Evolutionary conservation across 2,888 invertebrate species (phyloP).

Genomic region (Cosmia trapezina): DNA sequence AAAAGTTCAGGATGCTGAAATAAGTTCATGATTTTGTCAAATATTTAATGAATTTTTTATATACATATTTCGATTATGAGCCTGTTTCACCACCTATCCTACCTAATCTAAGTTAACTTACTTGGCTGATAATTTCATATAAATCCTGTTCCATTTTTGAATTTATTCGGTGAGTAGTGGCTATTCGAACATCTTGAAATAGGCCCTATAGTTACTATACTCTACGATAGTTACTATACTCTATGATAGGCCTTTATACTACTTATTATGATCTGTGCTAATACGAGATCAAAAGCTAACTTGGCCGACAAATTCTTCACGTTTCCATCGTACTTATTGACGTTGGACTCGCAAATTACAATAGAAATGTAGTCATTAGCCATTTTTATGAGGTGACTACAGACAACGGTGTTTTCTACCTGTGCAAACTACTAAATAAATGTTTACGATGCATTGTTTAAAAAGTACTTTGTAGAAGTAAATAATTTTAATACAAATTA

Average conservation of each 20-base stretch:
- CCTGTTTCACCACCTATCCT: too few species aligned
- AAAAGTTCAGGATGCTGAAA: too few species aligned
- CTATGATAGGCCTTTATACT: too few species aligned
- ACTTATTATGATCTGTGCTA: too few species aligned
- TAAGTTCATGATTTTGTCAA: not conserved
- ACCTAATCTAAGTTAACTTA: too few species aligned
- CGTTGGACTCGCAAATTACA: not conserved
- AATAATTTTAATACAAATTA: constrained; percentile 35
- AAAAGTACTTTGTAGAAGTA: constrained; percentile 25
- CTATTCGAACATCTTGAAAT: too few species aligned
- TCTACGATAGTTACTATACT: too few species aligned
- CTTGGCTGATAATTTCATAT: too few species aligned
- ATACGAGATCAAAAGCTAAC: not conserved
- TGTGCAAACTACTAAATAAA: constrained; percentile 22
- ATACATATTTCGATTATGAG: too few species aligned
- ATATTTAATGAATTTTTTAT: not conserved
- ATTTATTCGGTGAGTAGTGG: too few species aligned
- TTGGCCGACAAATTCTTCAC: not conserved
- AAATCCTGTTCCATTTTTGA: too few species aligned
- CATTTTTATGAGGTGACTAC: constrained; percentile 1
- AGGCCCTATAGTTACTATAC: too few species aligned
- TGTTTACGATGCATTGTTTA: constrained; percentile 48
- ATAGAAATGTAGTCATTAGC: constrained; percentile 5
- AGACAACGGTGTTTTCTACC: not conserved
- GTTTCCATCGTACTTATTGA: not conserved